Evolutionary conservation across 2,888 invertebrate genomes (phyloP).

Genomic region (Pammene fasciana): DNA sequence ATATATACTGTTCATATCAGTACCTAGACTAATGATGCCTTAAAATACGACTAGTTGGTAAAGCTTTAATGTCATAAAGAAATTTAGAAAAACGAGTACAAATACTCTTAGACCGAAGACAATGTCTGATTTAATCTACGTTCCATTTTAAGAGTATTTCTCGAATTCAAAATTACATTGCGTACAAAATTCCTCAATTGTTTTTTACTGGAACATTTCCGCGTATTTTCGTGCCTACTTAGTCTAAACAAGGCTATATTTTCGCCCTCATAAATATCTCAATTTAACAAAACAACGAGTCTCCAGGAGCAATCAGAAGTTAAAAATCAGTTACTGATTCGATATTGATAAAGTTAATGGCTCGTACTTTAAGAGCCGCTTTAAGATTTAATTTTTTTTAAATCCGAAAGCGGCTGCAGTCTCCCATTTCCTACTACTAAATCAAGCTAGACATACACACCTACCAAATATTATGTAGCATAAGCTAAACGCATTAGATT

Average conservation of each 20-base stretch:
- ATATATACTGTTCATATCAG: no score
- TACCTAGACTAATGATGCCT: no score
- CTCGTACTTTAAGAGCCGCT: no score
- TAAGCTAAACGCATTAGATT: slow-evolving; percentile 25
- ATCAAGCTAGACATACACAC: slow-evolving; percentile 11
- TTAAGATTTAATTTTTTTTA: no score
- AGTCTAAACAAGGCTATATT: slow-evolving; percentile 6
- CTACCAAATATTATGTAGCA: slow-evolving; percentile 1
- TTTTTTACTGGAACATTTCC: neutral
- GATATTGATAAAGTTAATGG: neutral
- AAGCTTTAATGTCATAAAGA: no score
- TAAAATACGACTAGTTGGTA: no score
- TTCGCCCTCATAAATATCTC: slow-evolving; percentile 4
- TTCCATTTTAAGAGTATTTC: neutral
- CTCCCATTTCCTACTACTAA: slow-evolving; percentile 16
- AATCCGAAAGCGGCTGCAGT: neutral
- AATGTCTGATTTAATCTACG: neutral
- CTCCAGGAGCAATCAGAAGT: no score
- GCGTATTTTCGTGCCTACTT: slow-evolving; percentile 1
- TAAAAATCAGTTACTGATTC: neutral
- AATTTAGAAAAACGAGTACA: neutral
- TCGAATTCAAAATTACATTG: neutral
- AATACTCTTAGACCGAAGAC: neutral
- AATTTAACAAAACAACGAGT: no score
- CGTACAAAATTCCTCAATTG: neutral